Percentiles rank a stretch among this genome's conserved stretches.
phyloP scores from a whole-genome alignment of 2,888 invertebrate species.

The Fragum whitleyi region DNA sequence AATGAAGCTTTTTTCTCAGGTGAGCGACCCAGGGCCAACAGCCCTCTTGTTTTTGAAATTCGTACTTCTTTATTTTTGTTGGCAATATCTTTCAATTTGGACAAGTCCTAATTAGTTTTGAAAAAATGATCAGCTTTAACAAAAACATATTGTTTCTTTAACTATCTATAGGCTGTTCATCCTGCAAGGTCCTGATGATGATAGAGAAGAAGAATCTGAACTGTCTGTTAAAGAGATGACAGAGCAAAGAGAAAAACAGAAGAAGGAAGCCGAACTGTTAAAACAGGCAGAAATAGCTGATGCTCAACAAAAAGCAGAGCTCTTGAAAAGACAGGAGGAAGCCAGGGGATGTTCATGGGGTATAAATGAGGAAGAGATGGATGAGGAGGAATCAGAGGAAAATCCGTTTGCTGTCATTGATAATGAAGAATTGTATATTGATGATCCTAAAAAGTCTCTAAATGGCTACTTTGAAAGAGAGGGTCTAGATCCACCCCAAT shows the following conservation, averaged over 20 bases:
- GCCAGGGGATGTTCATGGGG: slow-evolving; percentile 94
- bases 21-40: too few relatives aligned
- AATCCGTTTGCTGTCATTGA: slow-evolving; percentile 80
- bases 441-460: slow-evolving; percentile 97
- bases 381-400: slow-evolving; percentile 73
- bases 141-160: too few relatives aligned
- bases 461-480: slow-evolving; percentile 98
- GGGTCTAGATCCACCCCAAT: slow-evolving; percentile 93
- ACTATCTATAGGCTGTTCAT: slow-evolving; percentile 79
- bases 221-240: slow-evolving; percentile 87
- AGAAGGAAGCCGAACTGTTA: slow-evolving; percentile 81
- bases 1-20: too few relatives aligned
- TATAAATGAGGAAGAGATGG: slow-evolving; percentile 88
- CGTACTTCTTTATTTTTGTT: too few relatives aligned
- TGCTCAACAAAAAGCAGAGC: slow-evolving; percentile 85
- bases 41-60: too few relatives aligned
- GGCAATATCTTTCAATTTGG: too few relatives aligned
- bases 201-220: slow-evolving; percentile 94
- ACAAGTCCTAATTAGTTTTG: too few relatives aligned
- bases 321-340: slow-evolving; percentile 86
- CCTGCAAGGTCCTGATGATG: slow-evolving; percentile 92
- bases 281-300: slow-evolving; percentile 78
- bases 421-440: slow-evolving; percentile 94
- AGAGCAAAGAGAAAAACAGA: slow-evolving; percentile 80
- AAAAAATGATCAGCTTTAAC: too few relatives aligned